These are phyloP conservation scores for Drosophila willistoni DNA, from an alignment of 1,140 invertebrate species.

Conservation along the genomic window DNA sequence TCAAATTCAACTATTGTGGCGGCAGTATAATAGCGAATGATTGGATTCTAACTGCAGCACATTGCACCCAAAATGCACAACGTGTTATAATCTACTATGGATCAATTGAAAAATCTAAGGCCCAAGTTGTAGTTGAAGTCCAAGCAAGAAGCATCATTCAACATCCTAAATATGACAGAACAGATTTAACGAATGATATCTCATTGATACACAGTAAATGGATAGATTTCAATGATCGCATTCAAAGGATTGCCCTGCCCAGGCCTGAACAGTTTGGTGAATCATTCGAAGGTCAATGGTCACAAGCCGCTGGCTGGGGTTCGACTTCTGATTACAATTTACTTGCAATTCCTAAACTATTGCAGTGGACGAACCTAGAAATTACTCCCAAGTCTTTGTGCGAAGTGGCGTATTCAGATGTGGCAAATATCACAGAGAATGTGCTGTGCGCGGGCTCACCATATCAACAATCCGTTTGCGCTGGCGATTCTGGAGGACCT, in stretches of 20 bases:
- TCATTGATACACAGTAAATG: not conserved
- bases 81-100: not conserved
- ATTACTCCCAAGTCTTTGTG: not conserved
- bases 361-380: not conserved
- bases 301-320: not conserved
- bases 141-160: not conserved
- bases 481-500: constrained; percentile 11
- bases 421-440: no score
- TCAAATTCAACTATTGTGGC: not conserved
- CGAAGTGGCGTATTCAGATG: no score
- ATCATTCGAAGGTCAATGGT: not conserved
- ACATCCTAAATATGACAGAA: not conserved
- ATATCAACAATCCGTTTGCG: not conserved
- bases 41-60: constrained; percentile 11
- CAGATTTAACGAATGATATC: not conserved
- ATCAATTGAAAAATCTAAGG: not conserved
- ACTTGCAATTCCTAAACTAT: rapidly evolving
- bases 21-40: constrained; percentile 15
- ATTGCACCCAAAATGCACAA: rapidly evolving
- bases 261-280: not conserved
- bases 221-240: not conserved
- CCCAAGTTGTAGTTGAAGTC: not conserved
- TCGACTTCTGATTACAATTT: not conserved
- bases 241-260: not conserved
- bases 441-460: not conserved